Base-by-base conservation (phyloP, 2,113 vertebrate species). In the Xiphophorus maculatus region DNA sequence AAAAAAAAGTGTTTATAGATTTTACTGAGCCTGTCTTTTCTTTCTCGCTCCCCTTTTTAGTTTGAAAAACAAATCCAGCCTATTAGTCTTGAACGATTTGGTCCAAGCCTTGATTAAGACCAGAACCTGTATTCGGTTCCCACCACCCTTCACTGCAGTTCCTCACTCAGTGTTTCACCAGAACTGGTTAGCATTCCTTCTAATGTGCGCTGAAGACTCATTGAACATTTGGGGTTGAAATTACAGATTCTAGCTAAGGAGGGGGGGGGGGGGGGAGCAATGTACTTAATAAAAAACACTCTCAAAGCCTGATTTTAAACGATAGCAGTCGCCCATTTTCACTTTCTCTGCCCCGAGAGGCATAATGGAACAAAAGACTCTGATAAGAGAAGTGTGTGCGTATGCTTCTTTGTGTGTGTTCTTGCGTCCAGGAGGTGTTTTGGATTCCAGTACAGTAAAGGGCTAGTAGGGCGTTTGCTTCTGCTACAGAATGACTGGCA, bases 401-500 rank as follows among this genome's bases (percentile, higher is more conserved):
- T 66, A 48, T 3, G 35, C 25, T 44, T 30, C 62, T 72, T 66
- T 76, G 79, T 76, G 61, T 72, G 67, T 66, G 30, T 72, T 42
- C 58, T 69, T 29, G 61, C 64, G 62, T 48, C 63, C 29, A 37
- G n/a, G 66, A 79, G 77, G 74, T 85, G 81, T 80, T 79, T 76
- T 84, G 73, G 60, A 78, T 84, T 90, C 77, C 72, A 88, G 81
- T 77, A 85, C 90, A 89, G 77, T 86, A 86, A 82, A 35, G 37
- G 74, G 80, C 79, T 81, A 72, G 71, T 67, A 83, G 83, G 87
- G 89, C 19, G 58, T 93, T 93, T 81, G 84, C 85, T 84, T 88
- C 90, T 90, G 76, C 84, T 77, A 22, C 86, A 90, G 90, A 93
- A 93, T 91, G 90, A 93, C 87, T 89, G 91, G 91, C 91, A 94